These are phyloP conservation scores for Brachionus sp. DNA, from an alignment of 1,140 invertebrate genomes.

Conservation along the genomic window DNA sequence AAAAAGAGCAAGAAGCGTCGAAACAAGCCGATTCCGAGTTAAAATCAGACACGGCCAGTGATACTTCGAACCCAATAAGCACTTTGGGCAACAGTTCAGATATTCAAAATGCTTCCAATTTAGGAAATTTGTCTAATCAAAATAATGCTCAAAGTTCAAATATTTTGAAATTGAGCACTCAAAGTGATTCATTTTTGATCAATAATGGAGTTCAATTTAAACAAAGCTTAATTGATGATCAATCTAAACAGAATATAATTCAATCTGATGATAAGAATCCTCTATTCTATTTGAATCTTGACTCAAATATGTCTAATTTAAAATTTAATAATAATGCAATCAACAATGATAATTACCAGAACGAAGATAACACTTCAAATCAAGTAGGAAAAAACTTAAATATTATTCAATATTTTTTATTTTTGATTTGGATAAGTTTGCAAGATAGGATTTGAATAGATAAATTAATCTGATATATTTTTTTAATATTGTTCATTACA, in stretches of 20 bases:
- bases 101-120: background rate
- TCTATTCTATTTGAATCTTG: background rate
- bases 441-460: no score
- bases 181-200: constrained; percentile 9
- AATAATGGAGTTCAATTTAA: background rate
- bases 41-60: background rate
- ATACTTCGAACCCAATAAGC: background rate
- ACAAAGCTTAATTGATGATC: background rate
- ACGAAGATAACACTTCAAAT: background rate
- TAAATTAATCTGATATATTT: no score
- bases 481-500: no score
- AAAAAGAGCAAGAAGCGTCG: constrained; percentile 16
- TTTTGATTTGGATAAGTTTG: no score
- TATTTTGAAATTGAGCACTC: background rate
- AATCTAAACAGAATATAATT: background rate
- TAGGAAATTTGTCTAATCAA: background rate
- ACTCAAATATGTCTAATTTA: background rate
- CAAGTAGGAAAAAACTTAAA: background rate
- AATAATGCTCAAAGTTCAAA: background rate
- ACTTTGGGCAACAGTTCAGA: background rate
- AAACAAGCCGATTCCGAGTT: background rate
- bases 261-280: constrained; percentile 11
- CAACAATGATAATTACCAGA: background rate
- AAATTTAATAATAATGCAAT: constrained; percentile 3
- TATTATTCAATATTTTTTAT: no score